Conservation (phyloP, 2,888 invertebrate genomes). For the Sipha maydis region DNA sequence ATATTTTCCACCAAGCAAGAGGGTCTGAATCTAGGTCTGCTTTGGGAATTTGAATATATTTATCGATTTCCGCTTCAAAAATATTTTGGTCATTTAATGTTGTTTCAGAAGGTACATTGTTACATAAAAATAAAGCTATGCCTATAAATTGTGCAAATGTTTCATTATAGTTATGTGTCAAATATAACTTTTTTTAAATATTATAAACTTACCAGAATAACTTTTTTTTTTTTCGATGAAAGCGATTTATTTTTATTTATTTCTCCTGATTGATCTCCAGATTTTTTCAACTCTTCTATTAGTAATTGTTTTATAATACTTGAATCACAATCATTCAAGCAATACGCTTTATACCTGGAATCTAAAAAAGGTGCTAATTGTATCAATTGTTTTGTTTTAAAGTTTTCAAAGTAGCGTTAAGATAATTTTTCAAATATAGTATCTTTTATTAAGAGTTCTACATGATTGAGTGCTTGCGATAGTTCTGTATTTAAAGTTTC, state of each 20-base stretch:
- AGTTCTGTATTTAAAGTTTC: conserved; percentile 23
- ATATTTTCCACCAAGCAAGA: conserved; percentile 28
- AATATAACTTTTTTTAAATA: background rate
- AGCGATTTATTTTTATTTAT: conserved; percentile 21
- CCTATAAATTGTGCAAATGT: conserved; percentile 22
- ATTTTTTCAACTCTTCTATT: conserved; percentile 16
- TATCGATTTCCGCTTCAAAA: conserved; percentile 27
- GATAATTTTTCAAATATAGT: conserved; percentile 30
- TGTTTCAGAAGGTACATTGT: conserved; percentile 20
- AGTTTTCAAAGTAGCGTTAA: conserved; percentile 32
- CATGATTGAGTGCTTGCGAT: background rate
- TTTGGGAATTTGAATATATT: conserved; percentile 33
- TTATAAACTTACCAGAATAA: conserved; percentile 39
- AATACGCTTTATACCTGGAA: background rate
- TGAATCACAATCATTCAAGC: background rate
- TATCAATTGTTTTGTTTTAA: conserved; percentile 30
- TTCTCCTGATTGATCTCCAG: conserved; percentile 27
- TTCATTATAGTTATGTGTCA: conserved; percentile 22
- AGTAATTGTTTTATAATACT: conserved; percentile 1
- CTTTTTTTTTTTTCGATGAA: conserved; percentile 27
- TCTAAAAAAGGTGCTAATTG: conserved; percentile 24
- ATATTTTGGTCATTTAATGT: conserved; percentile 26
- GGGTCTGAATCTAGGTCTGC: conserved; percentile 16
- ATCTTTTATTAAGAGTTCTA: background rate
- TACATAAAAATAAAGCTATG: conserved; percentile 29